phyloP scores from a whole-genome alignment of 2,113 vertebrate species.

The Sterrhoptilus dennistouni region DNA sequence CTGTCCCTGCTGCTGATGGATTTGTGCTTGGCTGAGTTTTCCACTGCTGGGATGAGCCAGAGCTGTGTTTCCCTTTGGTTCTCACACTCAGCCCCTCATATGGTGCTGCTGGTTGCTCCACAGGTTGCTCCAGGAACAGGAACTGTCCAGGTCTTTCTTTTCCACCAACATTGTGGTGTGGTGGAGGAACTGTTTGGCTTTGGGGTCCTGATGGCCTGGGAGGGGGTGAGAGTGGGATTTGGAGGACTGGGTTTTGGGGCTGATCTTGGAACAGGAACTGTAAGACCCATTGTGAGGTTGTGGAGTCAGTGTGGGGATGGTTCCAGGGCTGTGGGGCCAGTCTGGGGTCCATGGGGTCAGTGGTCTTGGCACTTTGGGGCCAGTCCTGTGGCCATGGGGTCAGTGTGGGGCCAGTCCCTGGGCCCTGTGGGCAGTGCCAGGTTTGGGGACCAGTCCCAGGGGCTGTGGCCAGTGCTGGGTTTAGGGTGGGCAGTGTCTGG shows the following conservation, averaged over 20 bases:
- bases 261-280: too few species aligned
- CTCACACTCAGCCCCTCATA: rapidly evolving
- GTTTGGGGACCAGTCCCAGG: neutral
- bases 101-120: rapidly evolving
- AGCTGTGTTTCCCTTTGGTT: rapidly evolving
- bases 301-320: neutral
- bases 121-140: constrained; percentile 44
- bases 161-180: constrained; percentile 54
- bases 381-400: neutral
- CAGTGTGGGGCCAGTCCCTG: neutral
- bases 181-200: neutral
- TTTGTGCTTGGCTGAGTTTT: neutral
- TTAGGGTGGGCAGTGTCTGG: too few species aligned
- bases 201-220: neutral
- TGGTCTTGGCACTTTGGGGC: neutral
- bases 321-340: neutral
- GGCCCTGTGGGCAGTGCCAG: neutral
- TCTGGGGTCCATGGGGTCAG: neutral
- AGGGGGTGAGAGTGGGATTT: neutral
- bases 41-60: neutral
- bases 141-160: constrained; percentile 87
- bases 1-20: neutral
- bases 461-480: neutral
- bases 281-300: rapidly evolving
- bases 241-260: neutral